phyloP scores from a whole-genome alignment of 1,140 invertebrate genomes.

The Anagrus nilaparvatae region DNA sequence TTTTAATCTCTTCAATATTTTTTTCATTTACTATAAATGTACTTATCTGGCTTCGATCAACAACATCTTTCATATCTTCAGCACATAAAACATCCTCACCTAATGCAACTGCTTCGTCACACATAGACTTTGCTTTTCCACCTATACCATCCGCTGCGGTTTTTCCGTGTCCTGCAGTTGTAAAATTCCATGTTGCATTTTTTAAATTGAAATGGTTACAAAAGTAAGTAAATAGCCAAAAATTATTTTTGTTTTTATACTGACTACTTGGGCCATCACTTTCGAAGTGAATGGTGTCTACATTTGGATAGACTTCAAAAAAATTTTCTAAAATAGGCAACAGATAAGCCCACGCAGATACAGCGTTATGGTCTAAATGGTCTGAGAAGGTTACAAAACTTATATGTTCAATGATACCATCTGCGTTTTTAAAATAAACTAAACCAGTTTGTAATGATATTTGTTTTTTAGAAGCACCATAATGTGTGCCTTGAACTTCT shows the following conservation, averaged over 20 bases:
- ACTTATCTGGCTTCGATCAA: neutral
- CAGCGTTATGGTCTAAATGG: neutral
- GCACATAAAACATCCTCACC: neutral
- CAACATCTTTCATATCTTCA: neutral
- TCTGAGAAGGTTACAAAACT: neutral
- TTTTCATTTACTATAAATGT: neutral
- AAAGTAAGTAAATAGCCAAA: neutral
- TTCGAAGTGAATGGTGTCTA: neutral
- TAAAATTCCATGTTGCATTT: neutral
- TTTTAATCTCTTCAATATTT: neutral
- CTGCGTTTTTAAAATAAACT: neutral
- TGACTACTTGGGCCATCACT: neutral
- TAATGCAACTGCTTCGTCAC: neutral
- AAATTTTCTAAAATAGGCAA: neutral
- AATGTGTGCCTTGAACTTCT: slow-evolving; percentile 4
- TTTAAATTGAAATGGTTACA: neutral
- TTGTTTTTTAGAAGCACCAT: slow-evolving; percentile 5
- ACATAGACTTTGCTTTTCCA: neutral
- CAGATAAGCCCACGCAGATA: neutral
- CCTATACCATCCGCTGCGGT: neutral
- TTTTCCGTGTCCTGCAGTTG: neutral
- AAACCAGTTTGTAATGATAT: neutral
- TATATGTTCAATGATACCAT: neutral
- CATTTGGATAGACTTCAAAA: neutral
- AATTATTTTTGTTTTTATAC: neutral